Base-by-base conservation (phyloP, 2,113 vertebrate genomes). In the Toxotes chatareus region DNA sequence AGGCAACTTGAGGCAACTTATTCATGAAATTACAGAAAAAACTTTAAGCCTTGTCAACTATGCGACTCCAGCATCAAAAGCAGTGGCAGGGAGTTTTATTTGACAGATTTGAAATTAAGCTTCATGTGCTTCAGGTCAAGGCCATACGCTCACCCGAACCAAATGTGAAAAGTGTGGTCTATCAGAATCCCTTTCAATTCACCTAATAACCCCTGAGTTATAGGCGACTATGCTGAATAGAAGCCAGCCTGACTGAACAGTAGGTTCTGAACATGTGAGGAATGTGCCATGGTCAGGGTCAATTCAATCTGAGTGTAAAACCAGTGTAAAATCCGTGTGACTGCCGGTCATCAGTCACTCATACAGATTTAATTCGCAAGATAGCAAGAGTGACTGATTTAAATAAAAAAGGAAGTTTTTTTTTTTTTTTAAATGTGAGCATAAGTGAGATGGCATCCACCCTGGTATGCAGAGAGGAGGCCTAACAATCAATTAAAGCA, bases 161-260 rank as follows among this genome's bases (percentile, higher is more conserved):
- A 71, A 71, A 78, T 66, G 84, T 85, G 64, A 83, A 83, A 84
- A 84, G 76, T 9, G 73, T 11, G 79, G 63, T 8, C 46, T 17
- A 74, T 86, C 83, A 80, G 80, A 90, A 92, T 89, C 84, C 73
- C 76, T 89, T 83, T 82, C 81, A 64, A 47, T 76, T 49, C 73
- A 46, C 73, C 61, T 67, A 61, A 75, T 62, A 80, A 76, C 80
- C 84, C 23, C 7, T 5, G 16, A 65, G 89, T 83, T 71, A 71
- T 1, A 34, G 80, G 53, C 11, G 11, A 55, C 69, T 32, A 36
- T 32, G 81, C 69, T 32, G 64, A 71, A 59, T 23, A 53, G 34
- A 74, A 49, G 60, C 11, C 31, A 59, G 60, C 32, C 32, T 31
- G 76, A 76, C 60, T 83, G 64, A 73, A 65, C 79, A 27, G 73